These are phyloP conservation scores for Dicerorhinus sumatrensis DNA, from an alignment of 2,113 vertebrate genomes.

Conservation along the genomic window DNA sequence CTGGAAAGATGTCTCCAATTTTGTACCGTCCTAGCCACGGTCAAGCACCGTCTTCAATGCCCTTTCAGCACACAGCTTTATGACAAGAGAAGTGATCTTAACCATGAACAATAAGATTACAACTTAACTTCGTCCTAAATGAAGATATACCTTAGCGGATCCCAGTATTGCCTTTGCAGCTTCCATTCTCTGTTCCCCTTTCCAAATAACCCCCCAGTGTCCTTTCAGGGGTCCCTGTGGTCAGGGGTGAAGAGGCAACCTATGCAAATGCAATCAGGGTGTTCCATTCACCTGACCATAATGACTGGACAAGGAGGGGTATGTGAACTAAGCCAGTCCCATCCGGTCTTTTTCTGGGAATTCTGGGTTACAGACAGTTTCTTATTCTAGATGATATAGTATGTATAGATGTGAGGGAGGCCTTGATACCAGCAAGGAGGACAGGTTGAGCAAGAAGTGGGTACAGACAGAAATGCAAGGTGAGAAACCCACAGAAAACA, in stretches of 20 bases:
- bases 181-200: not conserved
- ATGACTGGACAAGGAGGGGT: not conserved
- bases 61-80: not conserved
- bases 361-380: not conserved
- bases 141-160: not conserved
- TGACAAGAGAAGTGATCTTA: no score
- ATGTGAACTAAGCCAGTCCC: not conserved
- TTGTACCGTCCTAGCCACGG: not conserved
- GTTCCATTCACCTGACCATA: not conserved
- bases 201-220: not conserved
- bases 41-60: not conserved
- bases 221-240: not conserved
- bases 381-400: not conserved
- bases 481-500: not conserved
- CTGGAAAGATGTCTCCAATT: not conserved
- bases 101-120: not conserved
- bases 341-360: not conserved
- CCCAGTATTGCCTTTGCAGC: not conserved
- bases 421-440: not conserved
- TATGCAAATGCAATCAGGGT: not conserved
- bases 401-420: rapidly evolving
- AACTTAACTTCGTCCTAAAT: not conserved
- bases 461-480: not conserved
- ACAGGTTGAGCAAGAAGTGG: not conserved
- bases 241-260: not conserved